Conservation (phyloP, 2,797 vertebrate genomes). For the Danionella dracula region DNA sequence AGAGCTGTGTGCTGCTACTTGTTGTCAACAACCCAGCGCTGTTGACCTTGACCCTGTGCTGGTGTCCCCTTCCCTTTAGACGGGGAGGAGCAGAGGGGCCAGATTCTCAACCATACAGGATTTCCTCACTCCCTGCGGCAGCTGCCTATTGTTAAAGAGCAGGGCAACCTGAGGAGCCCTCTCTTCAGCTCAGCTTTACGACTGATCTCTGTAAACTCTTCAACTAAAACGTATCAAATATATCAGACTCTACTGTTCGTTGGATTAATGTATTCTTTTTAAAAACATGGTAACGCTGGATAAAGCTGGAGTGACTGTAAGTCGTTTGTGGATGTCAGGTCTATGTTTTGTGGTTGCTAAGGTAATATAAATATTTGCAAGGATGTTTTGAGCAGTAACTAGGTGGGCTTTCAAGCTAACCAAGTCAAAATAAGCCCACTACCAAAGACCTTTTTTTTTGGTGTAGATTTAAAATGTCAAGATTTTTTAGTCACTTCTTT, state of each 20-base stretch:
- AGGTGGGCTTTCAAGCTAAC: background rate
- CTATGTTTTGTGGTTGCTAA: background rate
- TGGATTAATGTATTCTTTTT: no score
- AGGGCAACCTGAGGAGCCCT: conserved; percentile 51
- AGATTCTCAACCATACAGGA: conserved; percentile 75
- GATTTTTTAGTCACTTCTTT: no score
- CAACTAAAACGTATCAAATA: no score
- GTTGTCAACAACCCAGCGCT: conserved; percentile 59
- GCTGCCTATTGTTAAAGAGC: conserved; percentile 72
- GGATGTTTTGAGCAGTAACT: conserved; percentile 6
- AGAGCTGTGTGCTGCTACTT: conserved; percentile 50
- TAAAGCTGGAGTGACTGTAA: no score
- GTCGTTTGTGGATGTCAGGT: no score
- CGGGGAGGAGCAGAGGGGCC: conserved; percentile 43
- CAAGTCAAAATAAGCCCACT: background rate
- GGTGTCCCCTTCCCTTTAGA: conserved; percentile 47
- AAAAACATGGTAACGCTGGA: no score
- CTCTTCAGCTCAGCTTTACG: conserved; percentile 12
- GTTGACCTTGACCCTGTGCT: conserved; percentile 65
- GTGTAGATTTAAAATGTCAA: no score
- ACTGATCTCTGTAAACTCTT: background rate
- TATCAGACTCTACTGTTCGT: no score
- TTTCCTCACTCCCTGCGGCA: conserved; percentile 69
- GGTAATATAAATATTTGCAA: background rate
- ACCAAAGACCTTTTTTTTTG: background rate